Base-by-base conservation (phyloP, 2,888 invertebrate species). In the Dynastes hyllus region DNA sequence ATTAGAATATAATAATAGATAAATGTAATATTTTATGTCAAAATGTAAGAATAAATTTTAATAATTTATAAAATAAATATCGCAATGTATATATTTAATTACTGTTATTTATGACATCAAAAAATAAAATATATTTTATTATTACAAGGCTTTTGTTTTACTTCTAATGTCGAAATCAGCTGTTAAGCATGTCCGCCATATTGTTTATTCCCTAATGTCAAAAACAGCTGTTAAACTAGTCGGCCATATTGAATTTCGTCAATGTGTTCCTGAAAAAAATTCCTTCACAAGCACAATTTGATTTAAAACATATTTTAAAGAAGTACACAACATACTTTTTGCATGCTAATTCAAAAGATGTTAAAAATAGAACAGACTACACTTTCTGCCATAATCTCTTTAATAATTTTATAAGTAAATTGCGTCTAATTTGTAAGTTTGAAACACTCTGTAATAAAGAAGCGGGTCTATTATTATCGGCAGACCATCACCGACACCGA, bases 41-140 rank as follows among this genome's bases (percentile, higher is more conserved):
- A 67, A 58, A 58, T 37, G n/a, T 55, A 55, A 71, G 37, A 58
- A 71, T 37, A 58, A 55, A 55, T 16, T 51, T 55, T 13, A 58
- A 71, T 53, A 37, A 71, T 71, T 58, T 71, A 71, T 71, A 71
- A 67, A 45, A 9, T 71, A 6, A 6, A 55, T 71, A 71, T 55
- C 22, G 4, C 27, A 55, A 58, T 71, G 53, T 77, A 40, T 55
- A 70, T 66, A 75, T 63, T 75, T 78, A 70, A 58, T 37, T 61
- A 27, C 75, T 78, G 78, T 78, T 78, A 78, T 78, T 78, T 78
- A 78, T 78, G 65, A 78, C 37, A 61, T 71, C 63, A 67, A 65
- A 66, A 37, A 66, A 79, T 69, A 77, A 79, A 67, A 71, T 79
- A 79, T 79, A 79, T 79, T 79, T 79, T 79, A 79, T 76, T 79